Base-by-base conservation (phyloP, 1,140 invertebrate species). In the Vollenhovia emeryi region DNA sequence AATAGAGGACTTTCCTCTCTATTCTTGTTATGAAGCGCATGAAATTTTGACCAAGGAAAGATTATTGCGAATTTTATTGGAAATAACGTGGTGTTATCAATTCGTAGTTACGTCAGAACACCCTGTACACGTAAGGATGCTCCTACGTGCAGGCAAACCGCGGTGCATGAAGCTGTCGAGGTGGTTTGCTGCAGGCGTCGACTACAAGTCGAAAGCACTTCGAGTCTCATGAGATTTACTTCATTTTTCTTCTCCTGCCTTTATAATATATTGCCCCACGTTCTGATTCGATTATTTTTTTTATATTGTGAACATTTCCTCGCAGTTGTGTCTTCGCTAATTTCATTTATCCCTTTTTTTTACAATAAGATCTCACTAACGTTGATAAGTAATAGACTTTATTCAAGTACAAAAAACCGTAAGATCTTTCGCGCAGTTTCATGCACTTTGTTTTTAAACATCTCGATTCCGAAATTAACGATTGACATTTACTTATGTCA, bases 91-190 rank as follows among this genome's bases (percentile, higher is more conserved):
- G 27, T 68, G 27, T 18, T 36, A n/a, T 43, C 40, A n/a, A 40
- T 55, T 80, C 11, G 2, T 52, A 43, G 1, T 45, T 33, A 8
- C 30, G 18, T 24, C 45, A 11, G 7, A 7, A 71, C 36, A 36
- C 33, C 21, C 5, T 27, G 30, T 55, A 33, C 15, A 43, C 24
- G 36, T 13, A 21, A n/a, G n/a, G 60, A 4, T 45, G 36, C 36
- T 15, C 78, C 78, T 82, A 27, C 27, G 36, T 18, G 18, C 21
- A 82, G 78, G 78, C 78, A 82, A 80, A 73, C 78, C 27, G 36
- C 36, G 1, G 9, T 50, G 4, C 78, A 59, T 30, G 40, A 55
- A 71, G 18, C 33, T 43, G 13, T 82, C 24, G 36, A 73, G 45
- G 66, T 43, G n/a, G 36, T 33, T 57, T 73, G 66, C 68, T 30